Base-by-base conservation (phyloP, 2,797 vertebrate species). In the Erithacus rubecula region DNA sequence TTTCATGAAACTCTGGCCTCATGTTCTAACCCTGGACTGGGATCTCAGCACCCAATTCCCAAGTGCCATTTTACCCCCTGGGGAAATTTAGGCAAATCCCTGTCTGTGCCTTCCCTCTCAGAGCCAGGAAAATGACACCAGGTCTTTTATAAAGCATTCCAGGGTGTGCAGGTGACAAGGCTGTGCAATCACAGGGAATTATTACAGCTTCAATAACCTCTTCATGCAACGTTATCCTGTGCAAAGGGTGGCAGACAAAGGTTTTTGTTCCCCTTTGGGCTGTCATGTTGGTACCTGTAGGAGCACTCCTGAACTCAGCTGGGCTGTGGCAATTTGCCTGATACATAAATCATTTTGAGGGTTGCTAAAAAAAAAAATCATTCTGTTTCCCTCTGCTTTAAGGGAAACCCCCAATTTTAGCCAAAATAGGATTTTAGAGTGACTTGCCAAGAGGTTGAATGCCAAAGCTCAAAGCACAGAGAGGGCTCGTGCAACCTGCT, bases 41-140 rank as follows among this genome's bases (percentile, higher is more conserved):
- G 64, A 67, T n/a, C 51, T 39, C 59, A 53, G 70, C 56, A 64
- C 26, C 9, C 26, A n/a, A 83, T 77, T 96, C 96, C 81, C 95
- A 95, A 74, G 80, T 87, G 82, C 74, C 60, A 52, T 63, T 72
- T 72, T 32, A 41, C 60, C 83, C 93, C 52, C 63, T 30, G 41
- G 88, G 80, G 60, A 92, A 87, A 93, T 92, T 90, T 90, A 96
- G 89, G 95, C 92, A 96, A 96, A 95, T 95, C 78, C 80, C 83
- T 71, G 80, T 94, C 92, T 95, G 77, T 93, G 86, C 53, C 60
- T 87, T 32, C 11, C 0, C 81, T 84, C 86, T 74, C 89, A 74
- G 41, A 87, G 82, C 15, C 0, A 0, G 83, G 70, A 74, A 94
- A 93, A 96, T 13, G 44, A 82, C 71, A 87, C 29, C 60, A 74